Evolutionary conservation across 2,797 vertebrate genomes (phyloP).

Genomic region (Myiotriccus ornatus): DNA sequence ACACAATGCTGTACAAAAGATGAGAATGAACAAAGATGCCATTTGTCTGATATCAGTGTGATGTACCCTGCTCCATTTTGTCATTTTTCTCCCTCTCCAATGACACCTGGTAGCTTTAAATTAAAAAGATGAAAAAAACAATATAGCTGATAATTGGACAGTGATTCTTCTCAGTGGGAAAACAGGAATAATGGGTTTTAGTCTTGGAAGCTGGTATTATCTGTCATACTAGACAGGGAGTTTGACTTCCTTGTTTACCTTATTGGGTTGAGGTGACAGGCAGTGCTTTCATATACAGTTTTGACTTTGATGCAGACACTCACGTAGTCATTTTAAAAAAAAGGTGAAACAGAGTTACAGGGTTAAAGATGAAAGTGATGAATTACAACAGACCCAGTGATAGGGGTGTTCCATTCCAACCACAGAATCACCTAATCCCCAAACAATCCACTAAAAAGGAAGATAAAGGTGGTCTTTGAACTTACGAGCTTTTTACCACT

Average conservation of each 20-base stretch:
- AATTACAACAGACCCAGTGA: not conserved
- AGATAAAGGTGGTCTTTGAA: constrained; percentile 36
- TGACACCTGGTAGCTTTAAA: not conserved
- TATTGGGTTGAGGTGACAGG: not conserved
- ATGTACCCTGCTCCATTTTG: not conserved
- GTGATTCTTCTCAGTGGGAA: constrained; percentile 12
- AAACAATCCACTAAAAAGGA: constrained; percentile 4
- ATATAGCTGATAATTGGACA: not conserved
- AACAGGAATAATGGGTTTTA: constrained; percentile 33
- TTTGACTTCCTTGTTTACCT: not conserved
- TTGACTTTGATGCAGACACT: not conserved
- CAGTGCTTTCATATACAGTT: not conserved
- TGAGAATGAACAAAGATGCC: not conserved
- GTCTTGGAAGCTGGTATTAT: not conserved
- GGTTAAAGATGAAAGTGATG: constrained; percentile 1
- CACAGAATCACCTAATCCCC: not conserved
- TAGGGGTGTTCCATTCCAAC: not conserved
- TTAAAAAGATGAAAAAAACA: not conserved
- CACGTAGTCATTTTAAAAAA: not conserved
- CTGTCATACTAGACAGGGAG: constrained; percentile 14
- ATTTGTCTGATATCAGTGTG: not conserved
- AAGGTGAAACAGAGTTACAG: not conserved
- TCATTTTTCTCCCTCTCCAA: not conserved
- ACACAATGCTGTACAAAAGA: not conserved
- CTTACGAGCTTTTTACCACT: not conserved